A percentile compares a stretch with the other conserved stretches of the same genome.
Evolutionary conservation across 2,888 invertebrate genomes (phyloP).

Genomic region (Napeogenes sylphis): DNA sequence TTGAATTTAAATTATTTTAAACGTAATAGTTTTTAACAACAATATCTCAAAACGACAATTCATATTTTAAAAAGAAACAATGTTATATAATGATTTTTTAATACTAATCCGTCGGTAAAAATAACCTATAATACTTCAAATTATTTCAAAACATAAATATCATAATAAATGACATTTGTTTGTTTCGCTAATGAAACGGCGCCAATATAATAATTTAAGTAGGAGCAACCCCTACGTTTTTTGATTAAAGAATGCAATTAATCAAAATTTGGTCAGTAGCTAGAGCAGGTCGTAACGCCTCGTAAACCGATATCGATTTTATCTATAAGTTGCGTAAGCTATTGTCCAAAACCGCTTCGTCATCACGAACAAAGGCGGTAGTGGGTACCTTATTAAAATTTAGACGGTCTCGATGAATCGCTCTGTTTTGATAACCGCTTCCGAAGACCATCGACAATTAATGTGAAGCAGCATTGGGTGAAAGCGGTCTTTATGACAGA

Average conservation of each 20-base stretch:
- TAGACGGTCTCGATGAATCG: conserved; percentile 69
- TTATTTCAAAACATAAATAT: conserved; percentile 59
- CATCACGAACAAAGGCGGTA: conserved; percentile 73
- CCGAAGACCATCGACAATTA: conserved; percentile 52
- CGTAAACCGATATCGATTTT: conserved; percentile 77
- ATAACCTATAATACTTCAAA: conserved; percentile 37
- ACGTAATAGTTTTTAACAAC: no score
- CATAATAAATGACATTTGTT: conserved; percentile 33
- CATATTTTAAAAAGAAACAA: no score
- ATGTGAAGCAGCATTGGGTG: conserved; percentile 48
- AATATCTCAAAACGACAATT: no score
- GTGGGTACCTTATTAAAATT: conserved; percentile 77
- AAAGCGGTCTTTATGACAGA: conserved; percentile 58
- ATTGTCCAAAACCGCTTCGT: conserved; percentile 71
- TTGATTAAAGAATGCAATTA: conserved; percentile 69
- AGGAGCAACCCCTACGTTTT: conserved; percentile 47
- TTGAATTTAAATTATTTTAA: no score
- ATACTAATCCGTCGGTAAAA: background rate
- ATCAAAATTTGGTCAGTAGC: conserved; percentile 77
- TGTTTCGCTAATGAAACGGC: conserved; percentile 52
- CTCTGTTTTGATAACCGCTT: conserved; percentile 73
- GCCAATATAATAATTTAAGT: conserved; percentile 61
- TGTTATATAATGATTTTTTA: no score
- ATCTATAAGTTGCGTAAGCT: conserved; percentile 75
- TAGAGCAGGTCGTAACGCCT: conserved; percentile 71